A percentile compares a stretch with the other conserved stretches of the same genome.
Conservation (phyloP, 2,113 vertebrate species). For the Herpailurus yagouaroundi region DNA sequence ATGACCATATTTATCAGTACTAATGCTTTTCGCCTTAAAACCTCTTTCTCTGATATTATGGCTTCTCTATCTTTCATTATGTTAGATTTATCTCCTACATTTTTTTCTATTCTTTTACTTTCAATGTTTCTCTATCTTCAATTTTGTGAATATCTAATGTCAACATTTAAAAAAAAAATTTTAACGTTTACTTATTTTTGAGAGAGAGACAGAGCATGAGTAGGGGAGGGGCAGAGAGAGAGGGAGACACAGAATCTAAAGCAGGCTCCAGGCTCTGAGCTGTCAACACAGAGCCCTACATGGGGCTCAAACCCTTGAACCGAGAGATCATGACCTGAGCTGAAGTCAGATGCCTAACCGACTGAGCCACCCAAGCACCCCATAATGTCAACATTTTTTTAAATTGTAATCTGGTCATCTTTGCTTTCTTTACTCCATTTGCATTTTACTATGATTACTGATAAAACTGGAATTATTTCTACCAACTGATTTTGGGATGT, state of each 20-base stretch:
- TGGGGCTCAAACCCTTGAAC: no score
- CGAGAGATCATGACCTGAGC: no score
- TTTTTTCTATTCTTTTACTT: not conserved
- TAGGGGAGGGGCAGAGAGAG: no score
- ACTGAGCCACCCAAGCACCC: no score
- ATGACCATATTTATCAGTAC: not conserved
- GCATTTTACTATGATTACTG: not conserved
- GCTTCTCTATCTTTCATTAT: not conserved
- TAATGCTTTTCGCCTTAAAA: constrained; percentile 4
- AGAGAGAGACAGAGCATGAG: no score
- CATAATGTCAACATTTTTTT: not conserved
- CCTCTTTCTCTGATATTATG: not conserved
- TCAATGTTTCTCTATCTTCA: not conserved
- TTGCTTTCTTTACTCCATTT: not conserved
- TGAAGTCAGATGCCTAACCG: no score
- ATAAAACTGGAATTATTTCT: not conserved
- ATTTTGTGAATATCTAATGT: not conserved
- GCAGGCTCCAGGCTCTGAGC: no score
- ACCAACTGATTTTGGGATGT: not conserved
- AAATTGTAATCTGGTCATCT: not conserved
- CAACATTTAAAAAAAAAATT: not conserved
- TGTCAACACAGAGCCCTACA: no score
- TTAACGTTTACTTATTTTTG: no score
- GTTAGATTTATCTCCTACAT: not conserved
- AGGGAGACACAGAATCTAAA: no score